Percentiles rank a stretch among this genome's conserved stretches.
Conservation (phyloP, 2,797 vertebrate species). For the Myioborus melanocephalus region DNA sequence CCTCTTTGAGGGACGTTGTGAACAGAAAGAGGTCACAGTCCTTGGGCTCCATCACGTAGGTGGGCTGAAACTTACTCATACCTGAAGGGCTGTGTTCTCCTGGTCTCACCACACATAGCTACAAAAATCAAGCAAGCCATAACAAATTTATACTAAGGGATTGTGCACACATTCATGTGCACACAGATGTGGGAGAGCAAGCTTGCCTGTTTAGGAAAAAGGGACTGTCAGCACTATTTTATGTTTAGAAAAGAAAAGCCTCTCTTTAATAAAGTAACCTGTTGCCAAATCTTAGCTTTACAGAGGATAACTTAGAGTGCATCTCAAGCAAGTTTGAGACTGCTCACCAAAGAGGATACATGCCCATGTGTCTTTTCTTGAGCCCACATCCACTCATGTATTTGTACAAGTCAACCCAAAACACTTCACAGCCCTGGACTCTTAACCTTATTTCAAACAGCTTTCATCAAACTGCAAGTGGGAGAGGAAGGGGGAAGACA, state of each 20-base stretch:
- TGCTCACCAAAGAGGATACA: background rate
- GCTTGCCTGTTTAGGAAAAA: background rate
- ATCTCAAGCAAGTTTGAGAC: background rate
- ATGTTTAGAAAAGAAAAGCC: background rate
- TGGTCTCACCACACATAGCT: background rate
- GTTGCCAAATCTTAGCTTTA: background rate
- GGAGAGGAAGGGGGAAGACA: background rate
- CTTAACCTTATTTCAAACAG: background rate
- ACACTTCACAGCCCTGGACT: background rate
- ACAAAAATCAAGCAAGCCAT: background rate
- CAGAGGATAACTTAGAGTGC: background rate
- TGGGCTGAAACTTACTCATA: background rate
- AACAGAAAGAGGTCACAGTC: background rate
- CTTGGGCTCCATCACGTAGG: background rate
- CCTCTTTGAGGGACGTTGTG: background rate
- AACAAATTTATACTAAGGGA: background rate
- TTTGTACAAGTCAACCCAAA: background rate
- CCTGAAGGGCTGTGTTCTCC: background rate
- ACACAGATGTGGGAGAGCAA: background rate
- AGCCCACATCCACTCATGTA: background rate
- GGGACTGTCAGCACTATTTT: background rate
- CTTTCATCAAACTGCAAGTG: background rate
- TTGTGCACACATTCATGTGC: background rate
- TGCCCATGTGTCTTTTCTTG: background rate
- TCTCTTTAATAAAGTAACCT: background rate